phyloP scores from a whole-genome alignment of 2,113 vertebrate genomes.

The Pterocles gutturalis region DNA sequence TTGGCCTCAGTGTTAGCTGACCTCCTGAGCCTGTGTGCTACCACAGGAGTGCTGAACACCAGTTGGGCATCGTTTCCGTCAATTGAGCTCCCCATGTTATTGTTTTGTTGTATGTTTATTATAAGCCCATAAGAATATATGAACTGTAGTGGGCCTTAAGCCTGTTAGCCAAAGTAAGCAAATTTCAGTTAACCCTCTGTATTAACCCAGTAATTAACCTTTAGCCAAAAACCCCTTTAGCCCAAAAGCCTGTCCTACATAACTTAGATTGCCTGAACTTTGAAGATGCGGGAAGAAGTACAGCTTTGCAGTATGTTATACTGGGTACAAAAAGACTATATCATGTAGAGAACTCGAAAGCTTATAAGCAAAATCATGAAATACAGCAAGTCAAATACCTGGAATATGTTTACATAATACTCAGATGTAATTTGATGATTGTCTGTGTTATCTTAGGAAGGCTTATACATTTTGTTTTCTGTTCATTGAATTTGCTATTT shows the following conservation, averaged over 20 bases:
- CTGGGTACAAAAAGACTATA: fast-evolving
- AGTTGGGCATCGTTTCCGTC: not conserved
- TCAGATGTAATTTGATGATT: slow-evolving; percentile 30
- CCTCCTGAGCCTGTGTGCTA: not conserved
- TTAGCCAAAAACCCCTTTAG: not conserved
- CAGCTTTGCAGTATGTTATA: not conserved
- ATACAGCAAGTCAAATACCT: not conserved
- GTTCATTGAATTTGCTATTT: slow-evolving; percentile 3
- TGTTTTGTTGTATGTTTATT: not conserved
- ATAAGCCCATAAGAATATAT: not conserved
- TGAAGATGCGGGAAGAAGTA: not conserved
- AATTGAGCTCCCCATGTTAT: not conserved
- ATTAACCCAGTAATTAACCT: not conserved
- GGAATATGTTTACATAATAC: slow-evolving; percentile 3
- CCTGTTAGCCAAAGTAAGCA: not conserved
- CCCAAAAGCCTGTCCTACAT: not conserved
- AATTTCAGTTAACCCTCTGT: not conserved
- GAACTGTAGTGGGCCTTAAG: not conserved
- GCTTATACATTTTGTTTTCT: not conserved
- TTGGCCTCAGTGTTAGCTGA: not conserved
- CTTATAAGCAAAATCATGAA: not conserved
- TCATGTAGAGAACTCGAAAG: not conserved
- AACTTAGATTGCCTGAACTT: not conserved
- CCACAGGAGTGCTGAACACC: not conserved
- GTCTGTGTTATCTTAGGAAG: not conserved